phyloP scores from a whole-genome alignment of 2,797 vertebrate genomes.

The Helicolenus hilgendorfi region DNA sequence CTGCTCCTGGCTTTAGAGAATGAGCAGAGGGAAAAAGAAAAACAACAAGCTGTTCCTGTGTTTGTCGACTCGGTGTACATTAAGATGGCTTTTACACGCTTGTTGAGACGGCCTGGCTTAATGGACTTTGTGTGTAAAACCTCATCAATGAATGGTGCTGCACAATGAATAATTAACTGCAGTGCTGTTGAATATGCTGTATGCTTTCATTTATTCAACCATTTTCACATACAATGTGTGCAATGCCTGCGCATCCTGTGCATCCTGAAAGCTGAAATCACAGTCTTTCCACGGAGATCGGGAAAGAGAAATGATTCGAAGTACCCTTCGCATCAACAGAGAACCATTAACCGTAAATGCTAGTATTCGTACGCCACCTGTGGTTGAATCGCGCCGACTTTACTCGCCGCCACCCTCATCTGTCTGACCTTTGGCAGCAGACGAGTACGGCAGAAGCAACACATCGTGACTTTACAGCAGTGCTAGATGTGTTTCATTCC shows the following conservation, averaged over 20 bases:
- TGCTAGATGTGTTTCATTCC: slow-evolving; percentile 18
- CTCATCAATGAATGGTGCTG: slow-evolving; percentile 63
- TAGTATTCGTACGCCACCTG: not conserved
- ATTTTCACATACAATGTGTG: slow-evolving; percentile 6
- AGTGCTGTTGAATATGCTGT: slow-evolving; percentile 25
- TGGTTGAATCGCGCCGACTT: not conserved
- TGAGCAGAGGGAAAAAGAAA: not conserved
- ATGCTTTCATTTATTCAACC: slow-evolving; percentile 38
- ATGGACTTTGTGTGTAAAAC: slow-evolving; percentile 86
- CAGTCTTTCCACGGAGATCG: not conserved
- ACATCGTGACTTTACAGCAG: not conserved
- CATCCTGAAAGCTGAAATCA: slow-evolving; percentile 39
- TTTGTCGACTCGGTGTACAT: slow-evolving; percentile 48
- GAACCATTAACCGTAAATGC: not conserved
- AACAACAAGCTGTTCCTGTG: slow-evolving; percentile 29
- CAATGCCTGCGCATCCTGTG: not conserved
- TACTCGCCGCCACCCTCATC: not conserved
- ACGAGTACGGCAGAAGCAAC: not conserved
- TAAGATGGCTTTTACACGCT: slow-evolving; percentile 44
- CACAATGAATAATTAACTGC: slow-evolving; percentile 74
- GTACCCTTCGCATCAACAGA: not conserved
- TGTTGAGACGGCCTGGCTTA: slow-evolving; percentile 55
- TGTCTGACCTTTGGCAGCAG: slow-evolving; percentile 22
- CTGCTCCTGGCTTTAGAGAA: not conserved
- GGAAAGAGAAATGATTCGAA: not conserved